Conservation (phyloP, 2,797 vertebrate species). For the Neopelma chrysocephalum region DNA sequence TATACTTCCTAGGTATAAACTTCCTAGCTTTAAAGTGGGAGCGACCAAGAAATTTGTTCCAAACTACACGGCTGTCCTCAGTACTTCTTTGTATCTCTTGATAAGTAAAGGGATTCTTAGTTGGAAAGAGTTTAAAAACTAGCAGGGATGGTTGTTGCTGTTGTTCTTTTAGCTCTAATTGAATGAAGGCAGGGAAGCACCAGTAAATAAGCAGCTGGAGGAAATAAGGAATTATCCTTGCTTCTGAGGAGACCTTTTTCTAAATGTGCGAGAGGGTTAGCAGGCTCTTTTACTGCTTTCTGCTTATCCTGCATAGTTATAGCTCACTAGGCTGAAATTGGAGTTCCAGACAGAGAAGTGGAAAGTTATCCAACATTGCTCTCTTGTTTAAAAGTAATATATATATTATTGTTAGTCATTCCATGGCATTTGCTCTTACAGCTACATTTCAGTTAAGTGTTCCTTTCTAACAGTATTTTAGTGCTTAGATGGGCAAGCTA, state of each 20-base stretch:
- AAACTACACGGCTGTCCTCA: not conserved
- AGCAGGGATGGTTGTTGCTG: not conserved
- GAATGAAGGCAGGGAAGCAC: not conserved
- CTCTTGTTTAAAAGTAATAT: constrained; percentile 13
- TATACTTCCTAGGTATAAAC: constrained; percentile 16
- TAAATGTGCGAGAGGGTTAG: not conserved
- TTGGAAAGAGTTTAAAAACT: not conserved
- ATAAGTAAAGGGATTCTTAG: not conserved
- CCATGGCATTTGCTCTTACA: not conserved
- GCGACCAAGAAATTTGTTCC: not conserved
- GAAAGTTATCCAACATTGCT: constrained; percentile 35
- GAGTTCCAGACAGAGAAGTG: not conserved
- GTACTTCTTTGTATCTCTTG: not conserved
- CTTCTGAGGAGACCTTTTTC: not conserved
- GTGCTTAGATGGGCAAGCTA: constrained; percentile 24
- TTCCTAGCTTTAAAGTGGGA: constrained; percentile 1
- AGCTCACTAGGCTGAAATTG: not conserved
- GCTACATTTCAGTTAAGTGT: constrained; percentile 23
- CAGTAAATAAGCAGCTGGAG: constrained; percentile 15
- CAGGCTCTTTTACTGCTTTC: not conserved
- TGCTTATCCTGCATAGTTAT: not conserved
- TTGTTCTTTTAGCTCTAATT: not conserved
- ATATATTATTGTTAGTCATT: constrained; percentile 45
- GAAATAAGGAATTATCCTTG: constrained; percentile 34
- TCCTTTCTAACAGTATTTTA: constrained; percentile 30